Conservation (phyloP, 2,797 vertebrate species). For the Adelosebastes latens region DNA sequence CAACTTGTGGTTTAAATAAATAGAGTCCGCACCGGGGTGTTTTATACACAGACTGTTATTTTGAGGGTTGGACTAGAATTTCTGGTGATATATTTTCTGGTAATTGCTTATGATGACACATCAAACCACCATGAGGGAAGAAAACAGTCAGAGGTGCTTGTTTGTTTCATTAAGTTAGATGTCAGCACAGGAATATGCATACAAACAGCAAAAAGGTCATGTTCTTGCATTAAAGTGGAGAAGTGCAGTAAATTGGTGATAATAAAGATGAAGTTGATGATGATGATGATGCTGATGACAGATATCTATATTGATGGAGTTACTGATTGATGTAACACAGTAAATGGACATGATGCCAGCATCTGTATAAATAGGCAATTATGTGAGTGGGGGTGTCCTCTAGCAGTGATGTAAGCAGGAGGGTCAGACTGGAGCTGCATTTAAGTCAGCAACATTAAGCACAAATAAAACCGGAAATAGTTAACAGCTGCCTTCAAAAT, state of each 20-base stretch:
- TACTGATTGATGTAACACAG: background rate
- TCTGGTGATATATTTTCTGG: background rate
- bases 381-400: slow-evolving; percentile 7
- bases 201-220: background rate
- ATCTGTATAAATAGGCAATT: slow-evolving; percentile 35
- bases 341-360: background rate
- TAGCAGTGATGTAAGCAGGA: slow-evolving; percentile 10
- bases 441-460: background rate
- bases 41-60: background rate
- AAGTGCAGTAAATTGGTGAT: background rate
- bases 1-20: background rate
- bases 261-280: background rate
- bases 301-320: background rate
- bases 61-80: background rate
- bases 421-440: background rate
- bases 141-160: background rate
- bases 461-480: background rate
- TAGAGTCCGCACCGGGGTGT: no score
- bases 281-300: background rate
- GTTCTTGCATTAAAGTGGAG: background rate
- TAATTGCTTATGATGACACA: background rate
- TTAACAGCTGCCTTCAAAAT: slow-evolving; percentile 18
- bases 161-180: background rate
- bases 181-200: background rate
- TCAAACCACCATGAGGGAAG: background rate